Evolutionary conservation across 2,888 invertebrate genomes (phyloP), one percentile per base, ranked within the genome.

Genomic region (Mechanitis mazaeus): DNA sequence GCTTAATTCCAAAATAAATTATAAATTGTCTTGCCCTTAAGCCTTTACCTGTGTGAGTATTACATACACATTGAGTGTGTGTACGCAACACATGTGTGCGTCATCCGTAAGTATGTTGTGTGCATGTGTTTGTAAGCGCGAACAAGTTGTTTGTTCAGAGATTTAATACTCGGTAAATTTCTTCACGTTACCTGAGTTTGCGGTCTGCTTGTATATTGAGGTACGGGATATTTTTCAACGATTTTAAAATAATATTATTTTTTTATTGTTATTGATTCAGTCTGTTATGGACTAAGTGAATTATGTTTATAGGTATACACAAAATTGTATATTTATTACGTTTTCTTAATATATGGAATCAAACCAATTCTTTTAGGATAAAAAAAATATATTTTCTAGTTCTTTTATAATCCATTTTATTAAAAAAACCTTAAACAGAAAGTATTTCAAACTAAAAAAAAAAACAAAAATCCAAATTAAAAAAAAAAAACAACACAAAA

Each of bases 71-170:
- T 57, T 45, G 45, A 53, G 53, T 54, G 33, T 45, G 28, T 46
- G 45, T 38, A 31, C 28, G 53, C 65, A 35, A 54, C 53, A 42
- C 50, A 57, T 63, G 56, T 53, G 62, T 33, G 56, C 57, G 42
- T 57, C 64, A 61, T 11, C 66, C 54, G 59, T 35, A 59, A 56
- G 61, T 63, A 42, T 9, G 9, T 42, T 11, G 38, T 60, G 58
- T 63, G 33, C 28, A 60, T 70, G 79, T 78, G 84, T 77, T 83
- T 66, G 84, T 82, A 83, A 82, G 86, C 86, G 87, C 80, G 85
- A 88, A 87, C 89, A 89, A 88, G 82, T 88, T 89, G 89, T 89
- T 90, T 90, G 89, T 77, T 89, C 89, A 87, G 80, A 90, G 88
- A 88, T 90, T 89, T 90, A 89, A 89, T 89, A 84, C 88, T 77